Conservation (phyloP, 2,888 invertebrate genomes). For the Lochmaea capreae region DNA sequence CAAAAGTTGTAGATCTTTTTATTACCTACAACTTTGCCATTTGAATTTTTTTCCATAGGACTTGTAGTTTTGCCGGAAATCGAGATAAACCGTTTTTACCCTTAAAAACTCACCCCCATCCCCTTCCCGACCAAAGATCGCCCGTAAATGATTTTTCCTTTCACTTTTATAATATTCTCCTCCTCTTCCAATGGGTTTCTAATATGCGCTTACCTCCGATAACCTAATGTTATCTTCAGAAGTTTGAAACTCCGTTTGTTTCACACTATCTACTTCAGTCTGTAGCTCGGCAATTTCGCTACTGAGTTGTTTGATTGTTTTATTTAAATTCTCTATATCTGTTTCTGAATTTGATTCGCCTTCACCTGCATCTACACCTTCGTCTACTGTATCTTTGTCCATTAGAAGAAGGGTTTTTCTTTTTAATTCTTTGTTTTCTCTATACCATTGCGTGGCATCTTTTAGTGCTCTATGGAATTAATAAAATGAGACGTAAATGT, state of each 20-base stretch:
- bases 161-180: no score
- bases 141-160: no score
- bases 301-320: slow-evolving; percentile 75
- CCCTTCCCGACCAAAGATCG: no score
- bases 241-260: slow-evolving; percentile 78
- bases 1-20: no score
- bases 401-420: slow-evolving; percentile 74
- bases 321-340: slow-evolving; percentile 77
- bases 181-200: no score
- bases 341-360: slow-evolving; percentile 70
- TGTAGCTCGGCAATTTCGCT: slow-evolving; percentile 74
- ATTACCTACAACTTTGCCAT: no score
- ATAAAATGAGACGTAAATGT: neutral
- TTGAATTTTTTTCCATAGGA: no score
- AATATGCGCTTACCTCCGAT: slow-evolving; percentile 65
- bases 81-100: no score
- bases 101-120: no score
- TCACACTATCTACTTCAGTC: slow-evolving; percentile 73
- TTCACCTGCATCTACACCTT: slow-evolving; percentile 63
- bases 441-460: slow-evolving; percentile 80
- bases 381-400: slow-evolving; percentile 72
- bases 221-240: slow-evolving; percentile 73
- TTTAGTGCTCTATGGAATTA: slow-evolving; percentile 72
- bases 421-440: slow-evolving; percentile 79
- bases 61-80: no score